Evolutionary conservation across 1,140 invertebrate species (phyloP).

Genomic region (Sminthurinus signatus): DNA sequence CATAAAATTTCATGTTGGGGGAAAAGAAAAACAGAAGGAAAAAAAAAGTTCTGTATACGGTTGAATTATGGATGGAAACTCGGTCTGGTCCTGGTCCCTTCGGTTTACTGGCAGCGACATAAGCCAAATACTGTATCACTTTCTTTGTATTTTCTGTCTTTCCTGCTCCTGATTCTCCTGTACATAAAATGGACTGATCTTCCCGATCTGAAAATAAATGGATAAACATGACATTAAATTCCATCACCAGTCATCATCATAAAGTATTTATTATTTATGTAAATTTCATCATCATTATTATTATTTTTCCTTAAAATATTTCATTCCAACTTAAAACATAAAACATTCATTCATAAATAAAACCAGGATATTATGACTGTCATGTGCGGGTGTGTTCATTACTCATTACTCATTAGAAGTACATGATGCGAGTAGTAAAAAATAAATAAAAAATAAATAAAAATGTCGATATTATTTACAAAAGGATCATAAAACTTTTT

Average conservation of each 20-base stretch:
- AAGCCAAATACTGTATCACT: conserved; percentile 99
- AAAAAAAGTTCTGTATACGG: conserved; percentile 52
- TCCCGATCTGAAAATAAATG: conserved; percentile 70
- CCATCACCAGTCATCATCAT: background rate
- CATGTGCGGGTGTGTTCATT: no score
- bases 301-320: background rate
- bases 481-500: no score
- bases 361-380: no score
- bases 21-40: background rate
- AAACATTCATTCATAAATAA: no score
- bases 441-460: no score
- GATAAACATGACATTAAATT: conserved; percentile 6
- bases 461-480: no score
- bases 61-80: conserved; percentile 52
- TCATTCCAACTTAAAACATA: no score
- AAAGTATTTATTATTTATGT: background rate
- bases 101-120: conserved; percentile 93
- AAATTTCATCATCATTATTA: background rate
- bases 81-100: conserved; percentile 56
- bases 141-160: conserved; percentile 99
- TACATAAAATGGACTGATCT: conserved; percentile 99
- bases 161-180: conserved; percentile 99
- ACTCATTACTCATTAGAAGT: no score
- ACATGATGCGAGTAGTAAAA: no score
- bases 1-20: background rate